phyloP scores from a whole-genome alignment of 2,797 vertebrate species.

The Cyclura pinguis region DNA sequence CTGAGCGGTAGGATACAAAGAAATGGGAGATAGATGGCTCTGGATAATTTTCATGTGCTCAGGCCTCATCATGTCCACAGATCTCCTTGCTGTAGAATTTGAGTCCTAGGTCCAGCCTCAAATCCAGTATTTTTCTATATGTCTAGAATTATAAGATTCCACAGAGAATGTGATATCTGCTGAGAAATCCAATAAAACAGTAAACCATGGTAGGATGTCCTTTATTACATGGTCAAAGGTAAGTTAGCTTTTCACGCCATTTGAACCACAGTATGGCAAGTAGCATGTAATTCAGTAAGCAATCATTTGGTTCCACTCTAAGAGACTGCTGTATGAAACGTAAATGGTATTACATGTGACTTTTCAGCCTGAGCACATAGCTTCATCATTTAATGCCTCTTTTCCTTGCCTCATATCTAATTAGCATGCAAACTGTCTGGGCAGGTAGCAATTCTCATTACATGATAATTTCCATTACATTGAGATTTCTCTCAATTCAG shows the following conservation, averaged over 20 bases:
- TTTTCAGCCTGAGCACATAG: neutral
- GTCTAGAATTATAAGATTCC: neutral
- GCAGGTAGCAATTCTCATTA: neutral
- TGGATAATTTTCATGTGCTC: neutral
- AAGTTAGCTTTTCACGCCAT: neutral
- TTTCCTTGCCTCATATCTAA: neutral
- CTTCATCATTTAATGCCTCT: neutral
- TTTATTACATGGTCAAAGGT: neutral
- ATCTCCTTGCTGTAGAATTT: no score
- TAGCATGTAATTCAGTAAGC: neutral
- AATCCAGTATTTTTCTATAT: neutral
- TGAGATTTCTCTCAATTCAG: conserved; percentile 13
- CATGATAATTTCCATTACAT: conserved; percentile 10
- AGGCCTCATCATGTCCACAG: neutral
- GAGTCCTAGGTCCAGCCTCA: neutral
- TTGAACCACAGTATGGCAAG: neutral
- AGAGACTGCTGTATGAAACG: neutral
- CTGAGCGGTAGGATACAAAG: no score
- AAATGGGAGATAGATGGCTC: neutral
- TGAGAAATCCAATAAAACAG: neutral
- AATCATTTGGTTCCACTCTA: neutral
- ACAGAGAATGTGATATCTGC: neutral
- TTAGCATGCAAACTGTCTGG: neutral
- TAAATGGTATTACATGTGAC: neutral
- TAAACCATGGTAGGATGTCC: neutral